Evolutionary conservation across 2,797 vertebrate genomes (phyloP).

Genomic region (Enteromius unitaeniatus): DNA sequence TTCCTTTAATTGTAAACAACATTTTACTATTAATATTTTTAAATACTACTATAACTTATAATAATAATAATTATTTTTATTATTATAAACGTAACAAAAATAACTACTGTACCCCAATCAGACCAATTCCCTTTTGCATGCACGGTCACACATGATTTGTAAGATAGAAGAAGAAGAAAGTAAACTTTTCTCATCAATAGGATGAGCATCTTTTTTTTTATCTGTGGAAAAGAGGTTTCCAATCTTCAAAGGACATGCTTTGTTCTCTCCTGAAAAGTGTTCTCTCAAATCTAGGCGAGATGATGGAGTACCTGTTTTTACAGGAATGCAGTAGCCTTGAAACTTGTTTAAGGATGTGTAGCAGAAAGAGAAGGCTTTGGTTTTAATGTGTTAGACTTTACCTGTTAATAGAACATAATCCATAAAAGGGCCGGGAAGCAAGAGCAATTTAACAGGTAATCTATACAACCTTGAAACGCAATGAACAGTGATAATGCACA

Average conservation of each 20-base stretch:
- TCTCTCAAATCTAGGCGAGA: conserved; percentile 33
- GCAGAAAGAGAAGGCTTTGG: conserved; percentile 10
- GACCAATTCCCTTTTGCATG: neutral
- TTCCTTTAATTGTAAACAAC: neutral
- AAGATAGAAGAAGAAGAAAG: neutral
- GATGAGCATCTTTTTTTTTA: neutral
- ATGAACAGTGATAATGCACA: neutral
- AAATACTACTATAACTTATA: neutral
- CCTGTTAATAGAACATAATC: neutral
- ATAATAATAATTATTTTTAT: neutral
- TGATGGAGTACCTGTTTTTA: conserved; percentile 16
- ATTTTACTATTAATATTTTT: neutral
- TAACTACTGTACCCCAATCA: too few species aligned
- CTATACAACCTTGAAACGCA: neutral
- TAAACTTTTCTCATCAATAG: neutral
- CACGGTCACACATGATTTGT: neutral
- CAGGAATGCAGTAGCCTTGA: neutral
- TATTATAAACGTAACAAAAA: neutral
- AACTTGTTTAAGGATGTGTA: conserved; percentile 1
- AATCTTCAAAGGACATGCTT: conserved; percentile 13
- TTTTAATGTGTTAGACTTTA: conserved; percentile 7
- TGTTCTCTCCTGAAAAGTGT: conserved; percentile 24
- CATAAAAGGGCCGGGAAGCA: neutral
- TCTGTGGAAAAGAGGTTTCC: neutral
- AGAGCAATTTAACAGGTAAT: neutral